These are phyloP conservation scores for Pocillopora grandis DNA, from an alignment of 92 coral and sea anemone genomes.

Conservation along the genomic window DNA sequence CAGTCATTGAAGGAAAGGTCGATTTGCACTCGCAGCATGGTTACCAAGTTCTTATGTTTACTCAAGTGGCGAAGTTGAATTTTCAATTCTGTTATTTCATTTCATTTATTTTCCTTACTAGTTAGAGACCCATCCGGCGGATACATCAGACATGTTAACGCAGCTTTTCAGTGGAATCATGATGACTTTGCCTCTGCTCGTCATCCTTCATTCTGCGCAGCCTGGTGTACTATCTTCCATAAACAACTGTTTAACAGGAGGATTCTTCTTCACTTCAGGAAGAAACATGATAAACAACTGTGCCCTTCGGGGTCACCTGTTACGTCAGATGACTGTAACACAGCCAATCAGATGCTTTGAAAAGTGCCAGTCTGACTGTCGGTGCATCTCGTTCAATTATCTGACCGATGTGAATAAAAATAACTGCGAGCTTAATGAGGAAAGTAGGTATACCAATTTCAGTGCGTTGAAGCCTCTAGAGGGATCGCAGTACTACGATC, in stretches of 20 bases:
- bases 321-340: neutral
- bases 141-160: neutral
- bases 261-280: constrained; percentile 10
- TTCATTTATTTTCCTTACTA: too few relatives aligned
- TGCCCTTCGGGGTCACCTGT: constrained; percentile 14
- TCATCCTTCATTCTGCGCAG: neutral
- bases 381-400: constrained; percentile 20
- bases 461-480: neutral
- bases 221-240: neutral
- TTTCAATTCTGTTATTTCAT: too few relatives aligned
- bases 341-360: constrained; percentile 2
- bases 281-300: neutral
- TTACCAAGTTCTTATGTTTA: too few relatives aligned
- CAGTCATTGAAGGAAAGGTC: too few relatives aligned
- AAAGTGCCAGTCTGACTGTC: constrained; percentile 2
- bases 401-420: neutral
- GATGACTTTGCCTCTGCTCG: neutral
- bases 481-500: constrained; percentile 26
- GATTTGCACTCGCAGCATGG: too few relatives aligned
- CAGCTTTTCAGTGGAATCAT: neutral
- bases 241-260: neutral
- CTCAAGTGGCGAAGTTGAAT: too few relatives aligned
- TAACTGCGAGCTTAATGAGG: constrained; percentile 20
- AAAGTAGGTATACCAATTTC: constrained; percentile 7
- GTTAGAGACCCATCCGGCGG: too few relatives aligned